Evolutionary conservation across 2,113 vertebrate species (phyloP).

Genomic region (Pteronura brasiliensis): DNA sequence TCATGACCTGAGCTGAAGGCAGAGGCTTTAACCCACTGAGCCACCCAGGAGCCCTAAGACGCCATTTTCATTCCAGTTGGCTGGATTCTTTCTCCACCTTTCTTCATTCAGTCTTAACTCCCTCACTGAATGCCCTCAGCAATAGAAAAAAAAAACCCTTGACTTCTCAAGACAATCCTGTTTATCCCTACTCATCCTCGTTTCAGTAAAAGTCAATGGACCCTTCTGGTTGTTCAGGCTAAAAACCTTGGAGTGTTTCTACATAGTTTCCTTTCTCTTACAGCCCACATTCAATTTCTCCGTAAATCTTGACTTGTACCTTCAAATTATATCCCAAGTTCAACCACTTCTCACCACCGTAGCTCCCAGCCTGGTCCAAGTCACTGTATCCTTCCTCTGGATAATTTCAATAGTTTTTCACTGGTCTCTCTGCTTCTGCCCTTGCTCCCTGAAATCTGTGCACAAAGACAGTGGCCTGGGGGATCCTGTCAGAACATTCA

Average conservation of each 20-base stretch:
- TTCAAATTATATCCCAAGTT: neutral
- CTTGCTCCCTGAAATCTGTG: neutral
- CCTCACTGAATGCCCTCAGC: neutral
- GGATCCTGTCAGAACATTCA: neutral
- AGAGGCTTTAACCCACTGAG: too few relatives aligned
- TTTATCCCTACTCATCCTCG: neutral
- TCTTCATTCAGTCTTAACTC: neutral
- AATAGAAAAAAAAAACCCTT: neutral
- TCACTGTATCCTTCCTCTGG: neutral
- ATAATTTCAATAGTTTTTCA: neutral
- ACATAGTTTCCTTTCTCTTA: neutral
- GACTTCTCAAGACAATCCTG: neutral
- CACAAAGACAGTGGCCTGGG: neutral
- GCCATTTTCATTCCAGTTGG: neutral
- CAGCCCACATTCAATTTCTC: neutral
- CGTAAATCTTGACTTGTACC: neutral
- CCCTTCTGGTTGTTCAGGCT: neutral
- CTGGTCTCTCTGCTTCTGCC: neutral
- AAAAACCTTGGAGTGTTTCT: neutral
- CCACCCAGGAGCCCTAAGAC: neutral
- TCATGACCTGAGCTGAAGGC: too few relatives aligned
- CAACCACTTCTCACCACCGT: neutral
- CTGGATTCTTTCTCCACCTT: neutral
- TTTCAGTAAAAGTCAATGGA: neutral
- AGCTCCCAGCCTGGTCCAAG: neutral